Base-by-base conservation (phyloP, 2,113 vertebrate genomes). In the Neopipo cinnamomea region DNA sequence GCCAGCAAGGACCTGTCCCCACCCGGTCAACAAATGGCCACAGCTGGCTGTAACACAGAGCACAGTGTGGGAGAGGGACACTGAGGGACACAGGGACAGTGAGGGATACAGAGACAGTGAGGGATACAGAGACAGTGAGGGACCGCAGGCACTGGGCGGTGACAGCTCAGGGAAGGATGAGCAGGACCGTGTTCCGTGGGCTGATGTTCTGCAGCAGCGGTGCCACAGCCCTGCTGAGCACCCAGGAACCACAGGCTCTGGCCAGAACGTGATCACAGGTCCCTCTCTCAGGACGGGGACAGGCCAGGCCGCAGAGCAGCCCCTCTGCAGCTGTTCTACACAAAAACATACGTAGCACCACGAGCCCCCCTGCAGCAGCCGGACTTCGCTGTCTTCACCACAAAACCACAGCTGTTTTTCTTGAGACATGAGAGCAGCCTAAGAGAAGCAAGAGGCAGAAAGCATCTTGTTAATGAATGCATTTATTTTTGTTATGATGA, bases 161-260 rank as follows among this genome's bases (percentile, higher is more conserved):
- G 28, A 3, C 0, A 21, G 14, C 20, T 35, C 70, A 5, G 35
- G 21, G 61, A 9, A 56, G 31, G 28, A 14, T 15, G 1, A 25
- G 39, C 0, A 0, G 14, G 52, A 35, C 46, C 44, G 41, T 10
- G 37, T 18, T 33, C 0, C 0, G 14, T 14, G 39, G 47, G 19
- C 12, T 41, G 53, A 30, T 73, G 50, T 23, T 77, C 33, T 77
- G 63, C 59, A 65, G 28, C 22, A 56, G 39, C 1, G 2, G 11
- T 2, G 5, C 1, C 2, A 7, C 39, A 68, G 68, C 46, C 42
- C 44, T 37, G 58, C 53, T 0, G 8, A 47, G 28, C 16, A n/a
- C 53, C 28, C 5, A 24, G 50, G 4, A 44, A 35, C 44, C 53
- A 8, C 8, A 2, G 27, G 11, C 16, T 23, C 4, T 53, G 33